phyloP scores from a whole-genome alignment of 1,140 invertebrate species.

The Drosophila azteca region DNA sequence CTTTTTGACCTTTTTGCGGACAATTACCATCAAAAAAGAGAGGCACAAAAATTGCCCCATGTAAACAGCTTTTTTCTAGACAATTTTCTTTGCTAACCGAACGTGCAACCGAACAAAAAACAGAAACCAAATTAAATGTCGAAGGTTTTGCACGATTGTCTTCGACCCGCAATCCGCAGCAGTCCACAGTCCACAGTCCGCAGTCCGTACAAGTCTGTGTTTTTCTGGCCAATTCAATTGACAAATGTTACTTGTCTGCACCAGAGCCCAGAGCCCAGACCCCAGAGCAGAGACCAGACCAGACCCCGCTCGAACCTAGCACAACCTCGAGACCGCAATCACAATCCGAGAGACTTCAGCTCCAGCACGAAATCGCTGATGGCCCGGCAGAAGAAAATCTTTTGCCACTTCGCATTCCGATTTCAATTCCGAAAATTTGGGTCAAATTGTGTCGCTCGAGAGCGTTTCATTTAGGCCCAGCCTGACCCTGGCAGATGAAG shows the following conservation, averaged over 20 bases:
- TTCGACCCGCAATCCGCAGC: conserved; percentile 18
- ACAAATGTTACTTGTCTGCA: conserved; percentile 63
- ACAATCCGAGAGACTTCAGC: conserved; percentile 44
- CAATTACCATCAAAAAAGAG: conserved; percentile 66
- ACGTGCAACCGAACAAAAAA: conserved; percentile 60
- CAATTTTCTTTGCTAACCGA: conserved; percentile 67
- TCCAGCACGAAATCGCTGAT: conserved; percentile 59
- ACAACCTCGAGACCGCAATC: conserved; percentile 48
- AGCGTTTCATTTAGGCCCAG: conserved; percentile 39
- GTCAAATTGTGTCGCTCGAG: conserved; percentile 73
- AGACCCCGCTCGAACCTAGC: conserved; percentile 30
- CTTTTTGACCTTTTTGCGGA: conserved; percentile 68
- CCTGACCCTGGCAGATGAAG: conserved; percentile 45
- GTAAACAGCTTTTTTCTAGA: conserved; percentile 61
- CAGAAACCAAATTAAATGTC: conserved; percentile 77
- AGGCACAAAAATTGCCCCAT: conserved; percentile 42
- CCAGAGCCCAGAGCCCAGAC: conserved; percentile 1
- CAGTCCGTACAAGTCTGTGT: conserved; percentile 33
- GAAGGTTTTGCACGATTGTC: conserved; percentile 80
- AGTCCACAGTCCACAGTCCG: neutral
- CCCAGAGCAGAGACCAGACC: neutral
- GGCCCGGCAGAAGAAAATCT: conserved; percentile 59
- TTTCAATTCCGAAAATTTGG: conserved; percentile 53
- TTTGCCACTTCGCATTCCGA: conserved; percentile 51
- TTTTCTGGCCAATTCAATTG: conserved; percentile 70